These are phyloP conservation scores for Drymonia ruficornis DNA, from an alignment of 2,888 invertebrate genomes.

Conservation along the genomic window DNA sequence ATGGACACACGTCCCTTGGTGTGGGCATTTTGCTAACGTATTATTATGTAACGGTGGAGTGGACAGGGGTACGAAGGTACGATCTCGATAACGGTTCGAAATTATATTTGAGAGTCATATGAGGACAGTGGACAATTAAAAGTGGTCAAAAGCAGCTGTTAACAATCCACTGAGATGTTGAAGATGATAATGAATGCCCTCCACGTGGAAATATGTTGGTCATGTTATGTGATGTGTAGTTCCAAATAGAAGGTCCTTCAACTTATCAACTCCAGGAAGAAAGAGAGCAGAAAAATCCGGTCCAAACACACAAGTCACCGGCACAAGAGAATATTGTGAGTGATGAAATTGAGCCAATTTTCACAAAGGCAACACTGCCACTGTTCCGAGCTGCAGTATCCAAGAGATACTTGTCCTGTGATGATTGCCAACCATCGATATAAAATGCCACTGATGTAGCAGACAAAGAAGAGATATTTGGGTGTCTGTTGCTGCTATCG, in stretches of 20 bases:
- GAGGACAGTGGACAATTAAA: background rate
- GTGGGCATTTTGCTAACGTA: conserved; percentile 40
- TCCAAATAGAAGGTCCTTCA: background rate
- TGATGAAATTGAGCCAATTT: too few species aligned
- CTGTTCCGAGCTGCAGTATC: too few species aligned
- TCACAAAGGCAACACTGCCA: too few species aligned
- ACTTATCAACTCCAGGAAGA: background rate
- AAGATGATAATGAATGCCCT: background rate
- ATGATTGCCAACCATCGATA: too few species aligned
- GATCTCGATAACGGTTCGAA: conserved; percentile 20
- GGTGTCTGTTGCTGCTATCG: too few species aligned
- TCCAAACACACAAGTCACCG: too few species aligned
- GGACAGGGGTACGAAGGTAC: conserved; percentile 15
- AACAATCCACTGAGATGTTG: background rate
- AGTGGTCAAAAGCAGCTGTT: background rate
- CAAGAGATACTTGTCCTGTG: too few species aligned
- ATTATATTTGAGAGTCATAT: background rate
- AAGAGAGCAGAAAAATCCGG: too few species aligned
- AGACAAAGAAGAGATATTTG: too few species aligned
- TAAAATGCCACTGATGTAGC: too few species aligned
- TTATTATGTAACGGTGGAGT: conserved; percentile 43
- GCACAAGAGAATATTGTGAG: too few species aligned
- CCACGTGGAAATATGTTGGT: background rate
- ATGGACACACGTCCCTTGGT: conserved; percentile 21
- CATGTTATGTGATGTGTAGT: background rate